Evolutionary conservation across 1,140 invertebrate species (phyloP), one percentile per base, ranked within the genome.

Genomic region (Nymphalis io): DNA sequence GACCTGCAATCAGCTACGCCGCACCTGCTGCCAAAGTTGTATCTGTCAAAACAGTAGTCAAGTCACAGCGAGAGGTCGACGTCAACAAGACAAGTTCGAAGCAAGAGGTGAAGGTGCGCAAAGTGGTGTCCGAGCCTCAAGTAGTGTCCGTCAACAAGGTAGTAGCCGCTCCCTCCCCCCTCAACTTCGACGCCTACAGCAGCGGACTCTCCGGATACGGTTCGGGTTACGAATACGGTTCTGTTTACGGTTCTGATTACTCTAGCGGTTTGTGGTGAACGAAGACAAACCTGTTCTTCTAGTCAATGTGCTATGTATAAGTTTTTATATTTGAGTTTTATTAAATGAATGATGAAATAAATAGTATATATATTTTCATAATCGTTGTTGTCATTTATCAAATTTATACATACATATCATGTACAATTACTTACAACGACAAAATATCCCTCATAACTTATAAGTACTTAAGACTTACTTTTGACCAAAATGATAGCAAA

Each of bases 91-190:
- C 1, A 75, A 53, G 80, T 85, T 1, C 81, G 76, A 62, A 85
- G n/a, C n/a, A 83, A 40, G 70, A 83, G 10, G 75, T 84, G 15
- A 75, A 75, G 18, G 82, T 80, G 44, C 85, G 84, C 0, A 75
- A 84, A 51, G 74, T 85, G 18, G 80, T 88, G 46, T 76, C 83
- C 18, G 82, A 82, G n/a, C 82, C 85, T 70, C 79, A 80, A 46
- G 70, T 88, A 13, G 82, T 85, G 13, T 67, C 81, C 27, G 65
- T 71, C 72, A 67, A 69, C 46, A 40, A 23, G 15, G 68, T 71
- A 8, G 63, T 72, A 57, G 67, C 46, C 64, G 66, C 70, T 27
- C 64, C 64, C 42, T 73, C 67, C 67, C 68, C 10, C 53, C 23
- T 20, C 16, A 68, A 73, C 10, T 68, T 60, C 27, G 70, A 68